Evolutionary conservation across 1,140 invertebrate species (phyloP).

Genomic region (Brachionus manjavacas): DNA sequence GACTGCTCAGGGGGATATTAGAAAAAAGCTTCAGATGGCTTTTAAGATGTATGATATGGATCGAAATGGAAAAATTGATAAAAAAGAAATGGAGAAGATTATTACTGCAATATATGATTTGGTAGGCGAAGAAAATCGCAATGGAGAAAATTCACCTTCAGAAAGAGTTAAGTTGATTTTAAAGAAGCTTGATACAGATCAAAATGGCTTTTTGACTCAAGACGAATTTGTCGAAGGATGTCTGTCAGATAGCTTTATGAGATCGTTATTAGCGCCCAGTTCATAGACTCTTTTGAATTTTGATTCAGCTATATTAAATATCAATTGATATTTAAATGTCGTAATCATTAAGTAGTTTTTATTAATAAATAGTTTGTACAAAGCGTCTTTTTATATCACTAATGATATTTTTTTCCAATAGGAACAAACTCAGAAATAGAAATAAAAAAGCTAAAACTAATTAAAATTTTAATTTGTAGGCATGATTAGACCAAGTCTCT

Average conservation of each 20-base stretch:
- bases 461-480: background rate
- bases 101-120: constrained; percentile 40
- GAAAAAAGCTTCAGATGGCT: background rate
- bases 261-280: background rate
- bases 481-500: background rate
- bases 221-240: constrained; percentile 43
- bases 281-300: background rate
- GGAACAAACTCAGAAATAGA: background rate
- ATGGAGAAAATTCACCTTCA: constrained; percentile 21
- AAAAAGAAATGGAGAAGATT: constrained; percentile 42
- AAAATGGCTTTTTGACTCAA: constrained; percentile 13
- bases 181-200: constrained; percentile 3
- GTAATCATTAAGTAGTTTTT: background rate
- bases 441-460: background rate
- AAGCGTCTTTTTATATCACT: background rate
- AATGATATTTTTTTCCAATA: background rate
- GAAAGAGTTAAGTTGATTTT: constrained; percentile 25
- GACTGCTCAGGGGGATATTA: constrained; percentile 32
- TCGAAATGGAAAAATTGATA: constrained; percentile 27
- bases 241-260: background rate
- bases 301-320: background rate
- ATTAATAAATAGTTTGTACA: background rate
- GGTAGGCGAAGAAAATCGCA: constrained; percentile 36
- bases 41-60: constrained; percentile 42
- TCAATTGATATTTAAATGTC: background rate